Base-by-base conservation (phyloP, 2,888 invertebrate genomes). In the Amphiduros pacificus region DNA sequence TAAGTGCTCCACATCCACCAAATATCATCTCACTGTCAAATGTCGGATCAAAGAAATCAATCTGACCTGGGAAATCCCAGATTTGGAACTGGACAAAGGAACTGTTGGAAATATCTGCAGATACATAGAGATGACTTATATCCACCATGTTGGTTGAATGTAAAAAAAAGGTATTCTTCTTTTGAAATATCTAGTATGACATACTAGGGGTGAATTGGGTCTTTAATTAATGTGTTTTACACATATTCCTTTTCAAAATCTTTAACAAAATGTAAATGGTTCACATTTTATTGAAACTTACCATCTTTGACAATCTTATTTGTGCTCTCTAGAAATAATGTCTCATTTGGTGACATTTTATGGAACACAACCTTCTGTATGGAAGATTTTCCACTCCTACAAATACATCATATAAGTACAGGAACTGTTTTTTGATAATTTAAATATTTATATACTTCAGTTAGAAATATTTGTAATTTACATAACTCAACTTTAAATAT, bases 311-410 rank as follows among this genome's bases (percentile, higher is more conserved):
- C 93, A 72, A 99, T 94, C 87, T 98, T 95, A 82, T 94, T 96
- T 55, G 98, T 99, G 69, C 96, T 96, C 83, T 99, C 99, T 68
- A 99, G 85, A 81, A 99, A 99, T 59, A 99, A 85, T 0, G 99
- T 99, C 85, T 99, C 99, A 85, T 98, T 99, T 1, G 99, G 99
- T 1, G 98, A 96, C 94, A 99, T 99, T 86, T 99, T 99, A 83
- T 99, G 98, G 82, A 99, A 99, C n/a, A 99, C 99, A 3, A 99
- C 99, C 87, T 99, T 98, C 81, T 97, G 95, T 77, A 99, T 99
- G 0, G 98, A 99, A 56, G 98, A 97, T 84, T 99, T 99, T 53
- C 99, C 99, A 77, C 97, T 97, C 82, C 98, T 93, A 79, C 69
- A 62, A 59, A 67, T 51, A 53, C 26, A 50, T 52, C 20, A 49